phyloP scores from a whole-genome alignment of 2,113 vertebrate species.

The Brachypteracias leptosomus region DNA sequence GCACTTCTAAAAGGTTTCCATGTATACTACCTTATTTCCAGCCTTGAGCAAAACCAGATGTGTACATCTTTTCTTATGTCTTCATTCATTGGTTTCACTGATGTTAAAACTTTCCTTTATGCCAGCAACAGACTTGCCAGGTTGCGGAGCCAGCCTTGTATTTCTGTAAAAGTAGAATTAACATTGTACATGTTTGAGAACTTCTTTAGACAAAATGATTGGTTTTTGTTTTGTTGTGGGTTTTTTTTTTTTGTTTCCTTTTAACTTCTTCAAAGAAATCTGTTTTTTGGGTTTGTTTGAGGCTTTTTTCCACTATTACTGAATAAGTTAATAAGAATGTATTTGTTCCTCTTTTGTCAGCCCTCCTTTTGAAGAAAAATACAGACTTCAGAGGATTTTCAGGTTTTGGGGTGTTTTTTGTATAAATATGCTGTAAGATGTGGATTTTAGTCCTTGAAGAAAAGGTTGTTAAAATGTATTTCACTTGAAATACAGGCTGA shows the following conservation, averaged over 20 bases:
- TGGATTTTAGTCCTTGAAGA: neutral
- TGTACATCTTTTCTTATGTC: fast-evolving
- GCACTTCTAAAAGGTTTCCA: neutral
- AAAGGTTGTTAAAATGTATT: neutral
- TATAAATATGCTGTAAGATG: neutral
- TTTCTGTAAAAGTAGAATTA: neutral
- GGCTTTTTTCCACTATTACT: no score
- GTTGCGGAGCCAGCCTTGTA: neutral
- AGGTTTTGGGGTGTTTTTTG: neutral
- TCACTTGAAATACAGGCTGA: neutral
- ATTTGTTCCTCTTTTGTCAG: neutral
- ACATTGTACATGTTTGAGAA: neutral
- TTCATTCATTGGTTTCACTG: neutral
- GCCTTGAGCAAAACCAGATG: neutral
- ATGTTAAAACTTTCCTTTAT: neutral
- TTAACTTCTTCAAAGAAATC: neutral
- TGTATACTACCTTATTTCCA: neutral
- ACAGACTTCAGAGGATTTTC: neutral
- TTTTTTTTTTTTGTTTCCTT: no score
- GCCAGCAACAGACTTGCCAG: neutral
- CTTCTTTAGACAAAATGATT: neutral
- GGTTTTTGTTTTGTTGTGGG: no score
- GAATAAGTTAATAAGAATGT: neutral
- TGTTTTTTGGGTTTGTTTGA: neutral
- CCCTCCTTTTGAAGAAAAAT: neutral